Evolutionary conservation across 1,140 invertebrate genomes (phyloP).

Genomic region (Hyles vespertilio): DNA sequence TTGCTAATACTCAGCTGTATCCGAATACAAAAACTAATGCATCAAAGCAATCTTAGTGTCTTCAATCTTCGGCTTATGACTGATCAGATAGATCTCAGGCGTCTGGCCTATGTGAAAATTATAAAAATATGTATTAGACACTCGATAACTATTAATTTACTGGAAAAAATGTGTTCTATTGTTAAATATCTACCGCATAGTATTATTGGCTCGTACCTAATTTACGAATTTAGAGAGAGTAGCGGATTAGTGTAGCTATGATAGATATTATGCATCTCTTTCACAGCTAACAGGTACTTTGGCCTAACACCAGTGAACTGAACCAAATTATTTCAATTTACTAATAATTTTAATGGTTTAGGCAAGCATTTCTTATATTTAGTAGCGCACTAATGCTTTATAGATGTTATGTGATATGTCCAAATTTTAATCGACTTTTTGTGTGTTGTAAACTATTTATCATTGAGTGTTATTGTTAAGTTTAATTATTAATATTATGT

Average conservation of each 20-base stretch:
- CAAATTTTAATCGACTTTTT: too few species aligned
- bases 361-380: conserved; percentile 1
- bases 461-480: too few species aligned
- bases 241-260: too few species aligned
- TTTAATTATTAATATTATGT: too few species aligned
- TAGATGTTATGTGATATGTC: neutral
- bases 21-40: too few species aligned
- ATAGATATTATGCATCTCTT: too few species aligned
- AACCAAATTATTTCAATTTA: neutral
- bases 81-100: conserved; percentile 30
- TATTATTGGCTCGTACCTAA: too few species aligned
- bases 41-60: too few species aligned
- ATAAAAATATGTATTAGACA: neutral
- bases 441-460: too few species aligned
- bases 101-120: conserved; percentile 20
- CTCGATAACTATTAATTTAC: neutral
- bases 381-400: neutral
- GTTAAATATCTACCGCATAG: conserved; percentile 2
- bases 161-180: conserved; percentile 6
- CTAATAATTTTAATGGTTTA: neutral
- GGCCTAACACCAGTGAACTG: conserved; percentile 1
- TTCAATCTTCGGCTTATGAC: conserved; percentile 10
- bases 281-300: too few species aligned
- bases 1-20: too few species aligned
- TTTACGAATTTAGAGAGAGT: too few species aligned